These are phyloP conservation scores for Pardalotus punctatus DNA, from an alignment of 2,113 vertebrate genomes.

Conservation along the genomic window DNA sequence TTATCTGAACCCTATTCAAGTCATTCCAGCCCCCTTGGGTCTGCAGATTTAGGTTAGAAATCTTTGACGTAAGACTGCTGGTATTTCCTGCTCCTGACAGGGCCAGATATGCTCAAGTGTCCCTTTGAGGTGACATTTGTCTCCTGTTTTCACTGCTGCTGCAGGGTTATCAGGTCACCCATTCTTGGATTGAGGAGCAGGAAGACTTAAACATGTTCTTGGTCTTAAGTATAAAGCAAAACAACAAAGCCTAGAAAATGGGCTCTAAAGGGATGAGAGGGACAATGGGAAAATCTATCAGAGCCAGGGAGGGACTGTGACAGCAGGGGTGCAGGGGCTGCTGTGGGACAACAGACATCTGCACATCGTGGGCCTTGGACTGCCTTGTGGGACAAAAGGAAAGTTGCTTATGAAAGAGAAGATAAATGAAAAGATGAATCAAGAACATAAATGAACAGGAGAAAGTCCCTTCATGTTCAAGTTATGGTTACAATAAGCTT, in stretches of 20 bases:
- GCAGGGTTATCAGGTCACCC: not conserved
- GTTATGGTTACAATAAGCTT: not conserved
- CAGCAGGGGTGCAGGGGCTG: not conserved
- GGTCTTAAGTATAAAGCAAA: not conserved
- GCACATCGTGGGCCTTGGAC: not conserved
- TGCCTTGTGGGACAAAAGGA: not conserved
- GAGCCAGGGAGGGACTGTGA: not conserved
- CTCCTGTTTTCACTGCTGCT: conserved; percentile 12
- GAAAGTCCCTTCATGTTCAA: not conserved
- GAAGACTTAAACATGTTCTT: not conserved
- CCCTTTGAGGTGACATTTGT: conserved; percentile 37
- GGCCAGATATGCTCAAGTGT: not conserved
- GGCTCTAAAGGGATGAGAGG: not conserved
- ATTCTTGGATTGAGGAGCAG: not conserved
- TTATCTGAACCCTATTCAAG: conserved; percentile 21
- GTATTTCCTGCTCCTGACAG: conserved; percentile 50
- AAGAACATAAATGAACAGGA: not conserved
- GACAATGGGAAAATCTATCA: not conserved
- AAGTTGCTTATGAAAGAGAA: not conserved
- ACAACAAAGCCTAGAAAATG: not conserved
- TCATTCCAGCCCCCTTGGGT: not conserved
- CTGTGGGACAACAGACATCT: not conserved
- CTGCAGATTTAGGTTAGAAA: conserved; percentile 8
- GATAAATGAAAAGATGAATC: not conserved
- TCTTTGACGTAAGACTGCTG: not conserved